Conservation (phyloP, 2,888 invertebrate species). For the Altica lythri region DNA sequence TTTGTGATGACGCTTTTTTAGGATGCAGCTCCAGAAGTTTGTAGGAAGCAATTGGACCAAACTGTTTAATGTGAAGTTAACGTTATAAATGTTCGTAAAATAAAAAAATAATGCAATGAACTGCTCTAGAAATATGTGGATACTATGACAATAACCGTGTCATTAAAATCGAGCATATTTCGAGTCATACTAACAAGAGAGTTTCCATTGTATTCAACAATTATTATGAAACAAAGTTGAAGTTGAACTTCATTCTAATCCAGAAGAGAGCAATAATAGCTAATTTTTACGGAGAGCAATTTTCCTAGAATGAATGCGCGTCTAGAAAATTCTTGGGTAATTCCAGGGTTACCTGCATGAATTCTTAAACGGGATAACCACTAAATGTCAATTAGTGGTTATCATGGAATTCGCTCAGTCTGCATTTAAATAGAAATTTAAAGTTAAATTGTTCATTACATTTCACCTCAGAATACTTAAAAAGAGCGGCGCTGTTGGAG, state of each 20-base stretch:
- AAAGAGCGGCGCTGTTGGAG: conserved; percentile 13
- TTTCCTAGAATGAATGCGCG: conserved; percentile 5
- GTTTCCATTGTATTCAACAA: not conserved
- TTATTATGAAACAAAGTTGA: conserved; percentile 1
- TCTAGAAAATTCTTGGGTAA: conserved; percentile 12
- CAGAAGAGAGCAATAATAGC: conserved; percentile 2
- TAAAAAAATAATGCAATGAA: too few relatives aligned
- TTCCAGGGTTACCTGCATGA: conserved; percentile 8
- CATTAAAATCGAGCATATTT: too few relatives aligned
- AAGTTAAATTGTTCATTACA: conserved; percentile 30
- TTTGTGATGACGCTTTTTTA: too few relatives aligned
- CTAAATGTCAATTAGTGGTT: conserved; percentile 16
- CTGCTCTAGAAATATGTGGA: too few relatives aligned
- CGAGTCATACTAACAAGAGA: too few relatives aligned
- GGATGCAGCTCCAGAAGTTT: too few relatives aligned
- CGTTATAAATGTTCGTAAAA: too few relatives aligned
- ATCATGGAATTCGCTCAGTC: conserved; percentile 6
- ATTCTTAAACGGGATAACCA: conserved; percentile 14
- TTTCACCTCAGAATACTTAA: conserved; percentile 19
- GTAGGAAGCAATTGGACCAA: too few relatives aligned
- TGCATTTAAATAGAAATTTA: conserved; percentile 31
- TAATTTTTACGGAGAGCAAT: conserved; percentile 8
- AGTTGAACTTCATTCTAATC: not conserved
- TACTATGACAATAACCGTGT: too few relatives aligned
- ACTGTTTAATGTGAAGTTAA: too few relatives aligned